Evolutionary conservation across 2,888 invertebrate genomes (phyloP), one percentile per base, ranked within the genome.

Genomic region (Gastrophysa polygoni): DNA sequence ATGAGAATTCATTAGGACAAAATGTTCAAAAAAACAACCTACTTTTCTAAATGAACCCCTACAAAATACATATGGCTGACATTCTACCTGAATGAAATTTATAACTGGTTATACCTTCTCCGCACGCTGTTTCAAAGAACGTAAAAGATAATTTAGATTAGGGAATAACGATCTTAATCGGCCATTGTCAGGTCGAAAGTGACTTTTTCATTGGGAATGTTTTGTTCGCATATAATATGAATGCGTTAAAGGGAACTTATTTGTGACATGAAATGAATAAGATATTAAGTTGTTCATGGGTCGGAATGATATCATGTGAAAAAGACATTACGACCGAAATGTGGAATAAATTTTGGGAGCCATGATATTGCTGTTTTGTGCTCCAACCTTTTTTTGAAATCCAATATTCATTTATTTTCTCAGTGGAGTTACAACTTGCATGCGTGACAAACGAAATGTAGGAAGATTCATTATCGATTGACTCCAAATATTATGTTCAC

Each of bases 131-230:
- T 75, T 70, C 70, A 67, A 66, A 64, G 66, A 69, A 70, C 74
- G 72, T 78, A 74, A 75, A 76, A 73, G 75, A 75, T 78, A 79
- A 80, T 80, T 80, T 78, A 80, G 78, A 80, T 80, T 79, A 78
- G 73, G n/a, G 72, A 72, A 77, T 78, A 77, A 76, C 74, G 73
- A 75, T 72, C 73, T 72, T 79, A 72, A 75, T 74, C 71, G 75
- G 67, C 73, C 71, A 73, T 75, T 72, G 71, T 73, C 67, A 64
- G 62, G 63, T 64, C 68, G 69, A 72, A 72, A 70, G 67, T 66
- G 70, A 66, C 64, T 72, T 70, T 73, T 73, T 73, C 69, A 71
- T 73, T 71, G 69, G 67, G 68, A 69, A 70, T 74, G 71, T 68
- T 68, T 68, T 72, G 71, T 72, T 73, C 66, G 70, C 66, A 61